phyloP scores from a whole-genome alignment of 1,140 invertebrate species.

The Hydropsyche tenuis region DNA sequence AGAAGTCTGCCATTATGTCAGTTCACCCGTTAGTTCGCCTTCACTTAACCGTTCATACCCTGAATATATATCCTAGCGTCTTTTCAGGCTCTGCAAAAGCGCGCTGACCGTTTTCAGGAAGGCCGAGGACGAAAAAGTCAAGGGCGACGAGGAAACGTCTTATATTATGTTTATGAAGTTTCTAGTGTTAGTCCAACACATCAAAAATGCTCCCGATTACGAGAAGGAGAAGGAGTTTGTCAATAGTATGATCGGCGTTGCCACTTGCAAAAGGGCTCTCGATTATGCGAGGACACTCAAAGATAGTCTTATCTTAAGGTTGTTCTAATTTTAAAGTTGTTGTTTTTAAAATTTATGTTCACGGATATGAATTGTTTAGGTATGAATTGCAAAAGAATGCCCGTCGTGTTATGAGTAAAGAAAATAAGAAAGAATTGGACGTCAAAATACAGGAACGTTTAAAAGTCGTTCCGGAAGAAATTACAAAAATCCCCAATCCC shows the following conservation, averaged over 20 bases:
- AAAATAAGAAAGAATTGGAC: neutral
- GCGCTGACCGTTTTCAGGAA: constrained; percentile 66
- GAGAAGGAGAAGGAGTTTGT: constrained; percentile 64
- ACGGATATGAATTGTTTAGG: neutral
- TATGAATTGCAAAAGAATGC: neutral
- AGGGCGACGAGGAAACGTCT: constrained; percentile 71
- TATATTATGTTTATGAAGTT: constrained; percentile 77
- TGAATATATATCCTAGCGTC: constrained; percentile 38
- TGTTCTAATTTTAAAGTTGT: constrained; percentile 28
- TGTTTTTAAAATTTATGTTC: neutral
- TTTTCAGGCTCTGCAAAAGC: constrained; percentile 60
- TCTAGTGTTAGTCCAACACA: constrained; percentile 65
- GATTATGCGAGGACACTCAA: constrained; percentile 63
- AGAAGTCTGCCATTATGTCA: constrained; percentile 61
- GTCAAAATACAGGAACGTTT: neutral
- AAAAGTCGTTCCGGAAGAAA: neutral
- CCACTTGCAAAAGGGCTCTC: constrained; percentile 64
- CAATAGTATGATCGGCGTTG: constrained; percentile 62
- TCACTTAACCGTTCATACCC: neutral
- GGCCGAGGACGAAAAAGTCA: constrained; percentile 62
- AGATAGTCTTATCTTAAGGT: constrained; percentile 66
- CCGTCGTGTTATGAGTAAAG: neutral
- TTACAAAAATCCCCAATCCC: too few species aligned
- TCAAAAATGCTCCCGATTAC: constrained; percentile 65
- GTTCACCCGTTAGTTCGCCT: too few species aligned